phyloP scores from a whole-genome alignment of 1,140 invertebrate genomes.

The Cardiocondyla obscurior region DNA sequence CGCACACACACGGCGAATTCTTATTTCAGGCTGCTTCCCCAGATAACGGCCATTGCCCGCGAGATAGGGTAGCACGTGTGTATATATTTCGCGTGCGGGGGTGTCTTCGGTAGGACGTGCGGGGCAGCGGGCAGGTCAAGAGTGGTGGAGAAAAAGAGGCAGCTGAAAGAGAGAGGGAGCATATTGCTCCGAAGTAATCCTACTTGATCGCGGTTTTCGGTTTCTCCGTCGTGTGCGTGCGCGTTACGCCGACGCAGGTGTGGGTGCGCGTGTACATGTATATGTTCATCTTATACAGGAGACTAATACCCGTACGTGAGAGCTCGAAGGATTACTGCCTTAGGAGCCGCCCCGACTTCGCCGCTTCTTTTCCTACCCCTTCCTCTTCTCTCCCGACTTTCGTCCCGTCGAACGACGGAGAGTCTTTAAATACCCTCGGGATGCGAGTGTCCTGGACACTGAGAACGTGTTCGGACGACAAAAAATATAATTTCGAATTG shows the following conservation, averaged over 20 bases:
- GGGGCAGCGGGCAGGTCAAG: slow-evolving; percentile 57
- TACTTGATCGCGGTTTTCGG: slow-evolving; percentile 83
- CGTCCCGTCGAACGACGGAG: slow-evolving; percentile 76
- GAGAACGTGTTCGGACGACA: slow-evolving; percentile 81
- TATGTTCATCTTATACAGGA: slow-evolving; percentile 60
- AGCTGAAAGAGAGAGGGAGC: slow-evolving; percentile 74
- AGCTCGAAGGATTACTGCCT: slow-evolving; percentile 80
- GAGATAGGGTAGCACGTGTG: slow-evolving; percentile 65
- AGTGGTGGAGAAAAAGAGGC: slow-evolving; percentile 51
- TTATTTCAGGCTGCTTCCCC: slow-evolving; percentile 70
- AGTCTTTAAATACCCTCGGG: slow-evolving; percentile 83
- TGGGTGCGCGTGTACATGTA: slow-evolving; percentile 43
- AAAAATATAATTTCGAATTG: slow-evolving; percentile 81
- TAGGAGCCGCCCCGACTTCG: slow-evolving; percentile 67
- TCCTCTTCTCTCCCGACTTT: not conserved
- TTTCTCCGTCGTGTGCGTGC: slow-evolving; percentile 65
- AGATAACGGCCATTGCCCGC: slow-evolving; percentile 76
- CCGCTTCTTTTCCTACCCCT: not conserved
- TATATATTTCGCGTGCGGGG: slow-evolving; percentile 60
- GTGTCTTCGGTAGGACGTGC: slow-evolving; percentile 54
- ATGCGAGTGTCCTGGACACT: slow-evolving; percentile 78
- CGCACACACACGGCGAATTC: slow-evolving; percentile 68
- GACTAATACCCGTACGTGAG: slow-evolving; percentile 75
- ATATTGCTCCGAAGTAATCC: slow-evolving; percentile 82
- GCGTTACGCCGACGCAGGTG: slow-evolving; percentile 24